Evolutionary conservation across 2,797 vertebrate genomes (phyloP).

Genomic region (Melanotaenia trifasciata): DNA sequence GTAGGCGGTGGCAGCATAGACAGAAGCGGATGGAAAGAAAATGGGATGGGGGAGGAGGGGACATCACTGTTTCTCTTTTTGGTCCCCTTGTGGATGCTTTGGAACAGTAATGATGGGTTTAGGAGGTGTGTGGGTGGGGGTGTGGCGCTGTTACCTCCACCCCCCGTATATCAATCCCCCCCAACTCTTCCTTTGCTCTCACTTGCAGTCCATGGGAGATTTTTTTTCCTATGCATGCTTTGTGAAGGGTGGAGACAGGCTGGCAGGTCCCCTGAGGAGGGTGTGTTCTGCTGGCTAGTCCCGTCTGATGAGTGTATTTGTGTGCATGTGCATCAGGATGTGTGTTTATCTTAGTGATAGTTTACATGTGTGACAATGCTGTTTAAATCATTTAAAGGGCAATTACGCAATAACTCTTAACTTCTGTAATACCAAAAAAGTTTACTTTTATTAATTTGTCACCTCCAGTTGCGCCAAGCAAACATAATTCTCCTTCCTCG

Average conservation of each 20-base stretch:
- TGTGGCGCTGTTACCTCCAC: slow-evolving; percentile 54
- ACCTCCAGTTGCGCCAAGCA: slow-evolving; percentile 19
- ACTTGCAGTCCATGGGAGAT: slow-evolving; percentile 59
- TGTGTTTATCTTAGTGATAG: slow-evolving; percentile 39
- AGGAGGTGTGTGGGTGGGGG: slow-evolving; percentile 78
- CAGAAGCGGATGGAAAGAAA: slow-evolving; percentile 46
- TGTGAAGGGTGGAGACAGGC: slow-evolving; percentile 73
- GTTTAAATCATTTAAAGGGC: slow-evolving; percentile 25
- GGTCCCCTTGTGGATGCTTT: slow-evolving; percentile 69
- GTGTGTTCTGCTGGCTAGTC: slow-evolving; percentile 64
- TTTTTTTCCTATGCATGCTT: slow-evolving; percentile 54
- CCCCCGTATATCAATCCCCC: slow-evolving; percentile 35
- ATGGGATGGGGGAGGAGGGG: slow-evolving; percentile 45
- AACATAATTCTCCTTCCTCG: neutral
- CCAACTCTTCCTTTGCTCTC: slow-evolving; percentile 48
- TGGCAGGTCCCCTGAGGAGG: slow-evolving; percentile 74
- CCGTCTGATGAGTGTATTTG: slow-evolving; percentile 51
- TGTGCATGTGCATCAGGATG: slow-evolving; percentile 33
- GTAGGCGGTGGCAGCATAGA: slow-evolving; percentile 38
- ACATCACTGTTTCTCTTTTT: slow-evolving; percentile 48
- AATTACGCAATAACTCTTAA: slow-evolving; percentile 24
- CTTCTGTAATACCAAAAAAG: neutral
- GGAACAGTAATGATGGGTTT: slow-evolving; percentile 80
- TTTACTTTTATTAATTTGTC: slow-evolving; percentile 11
- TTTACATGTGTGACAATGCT: slow-evolving; percentile 20